Base-by-base conservation (phyloP, 2,888 invertebrate genomes). In the Chloromyia formosa region DNA sequence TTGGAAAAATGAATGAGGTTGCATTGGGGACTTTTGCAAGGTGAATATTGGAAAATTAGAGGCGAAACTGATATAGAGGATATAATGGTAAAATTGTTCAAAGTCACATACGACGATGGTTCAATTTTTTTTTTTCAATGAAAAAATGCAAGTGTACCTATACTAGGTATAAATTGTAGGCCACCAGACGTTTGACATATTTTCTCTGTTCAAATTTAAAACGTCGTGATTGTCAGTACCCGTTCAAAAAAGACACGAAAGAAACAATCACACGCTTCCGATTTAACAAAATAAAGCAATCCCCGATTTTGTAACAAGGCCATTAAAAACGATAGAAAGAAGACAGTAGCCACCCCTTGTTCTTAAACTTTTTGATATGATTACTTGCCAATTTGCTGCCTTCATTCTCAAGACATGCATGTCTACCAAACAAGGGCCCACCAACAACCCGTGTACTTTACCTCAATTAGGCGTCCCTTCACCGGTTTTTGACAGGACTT, bases 361-460 rank as follows among this genome's bases (percentile, higher is more conserved):
- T 69, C 10, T 54, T 69, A 54, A 54, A 35, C 62, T n/a, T 40
- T 16, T 23, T 58, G 27, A 49, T 66, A 23, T 66, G 66, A 66
- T 66, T 66, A 49, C 66, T 49, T 54, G 54, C 27, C 69, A 54
- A 69, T 69, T 69, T 69, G 27, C 18, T 69, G 40, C 54, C 18
- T n/a, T 54, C 18, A 35, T 35, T 35, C 27, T 35, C 27, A 35
- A 35, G 27, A 35, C 7, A 35, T 35, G 27, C 27, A 7, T 35
- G 27, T 35, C 27, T 35, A 7, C 7, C 27, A 35, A 35, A 35
- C 27, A 35, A 7, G 27, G 27, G 27, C 27, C 27, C 27, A 35
- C 27, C n/a, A 35, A 2, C 27, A 35, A 35, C 27, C 27, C 16
- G 16, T 58, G 27, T 27, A 22, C 23, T 9, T 23, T 27, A 9